Evolutionary conservation across 2,797 vertebrate genomes (phyloP).

Genomic region (Meda fulgida): DNA sequence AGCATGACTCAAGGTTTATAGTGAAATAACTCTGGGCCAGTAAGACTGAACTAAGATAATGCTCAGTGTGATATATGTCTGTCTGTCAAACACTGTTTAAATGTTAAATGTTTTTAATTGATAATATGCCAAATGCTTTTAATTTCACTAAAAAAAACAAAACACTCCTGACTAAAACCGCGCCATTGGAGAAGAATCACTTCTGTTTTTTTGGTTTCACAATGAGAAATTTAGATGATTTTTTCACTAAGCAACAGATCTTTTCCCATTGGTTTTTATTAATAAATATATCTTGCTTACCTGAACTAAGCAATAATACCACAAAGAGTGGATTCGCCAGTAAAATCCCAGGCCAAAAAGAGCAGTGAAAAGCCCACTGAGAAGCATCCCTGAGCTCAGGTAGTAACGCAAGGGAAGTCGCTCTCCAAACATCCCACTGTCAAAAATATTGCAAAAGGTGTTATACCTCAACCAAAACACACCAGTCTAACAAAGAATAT

Average conservation of each 20-base stretch:
- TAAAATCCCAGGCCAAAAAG: conserved; percentile 93
- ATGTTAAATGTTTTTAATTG: neutral
- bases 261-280: neutral
- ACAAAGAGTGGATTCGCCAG: conserved; percentile 89
- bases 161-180: neutral
- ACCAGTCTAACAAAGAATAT: neutral
- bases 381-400: conserved; percentile 89
- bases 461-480: conserved; percentile 10
- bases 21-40: conserved; percentile 1
- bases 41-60: neutral
- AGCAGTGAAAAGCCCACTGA: conserved; percentile 88
- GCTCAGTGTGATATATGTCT: neutral
- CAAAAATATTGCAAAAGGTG: conserved; percentile 1
- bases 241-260: too few species aligned
- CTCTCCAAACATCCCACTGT: conserved; percentile 95
- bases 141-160: neutral
- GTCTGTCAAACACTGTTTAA: too few species aligned
- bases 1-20: conserved; percentile 10
- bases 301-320: conserved; percentile 92
- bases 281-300: conserved; percentile 68
- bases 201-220: conserved; percentile 40
- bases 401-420: conserved; percentile 94
- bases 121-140: neutral
- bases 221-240: neutral
- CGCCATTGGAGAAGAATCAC: conserved; percentile 2